Conservation (phyloP, 2,113 vertebrate genomes). For the Neolamprologus falcicula region DNA sequence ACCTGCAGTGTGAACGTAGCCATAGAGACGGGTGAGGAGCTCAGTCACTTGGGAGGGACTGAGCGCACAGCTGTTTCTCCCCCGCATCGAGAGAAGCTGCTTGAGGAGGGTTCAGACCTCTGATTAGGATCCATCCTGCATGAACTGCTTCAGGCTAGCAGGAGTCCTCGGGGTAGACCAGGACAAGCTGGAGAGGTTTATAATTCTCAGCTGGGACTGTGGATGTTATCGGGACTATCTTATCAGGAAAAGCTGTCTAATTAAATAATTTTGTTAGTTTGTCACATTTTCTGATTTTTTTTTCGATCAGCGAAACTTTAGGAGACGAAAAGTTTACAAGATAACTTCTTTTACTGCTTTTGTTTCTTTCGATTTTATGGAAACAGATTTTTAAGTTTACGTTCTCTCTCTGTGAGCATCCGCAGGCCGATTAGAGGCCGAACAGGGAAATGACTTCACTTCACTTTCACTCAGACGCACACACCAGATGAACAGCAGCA, state of each 20-base stretch:
- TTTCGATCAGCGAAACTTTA: accelerated
- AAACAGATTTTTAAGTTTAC: background rate
- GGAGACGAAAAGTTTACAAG: accelerated
- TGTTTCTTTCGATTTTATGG: accelerated
- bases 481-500: background rate
- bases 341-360: background rate
- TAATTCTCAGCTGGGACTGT: background rate
- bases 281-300: accelerated
- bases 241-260: background rate
- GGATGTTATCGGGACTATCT: accelerated
- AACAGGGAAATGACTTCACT: background rate
- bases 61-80: background rate
- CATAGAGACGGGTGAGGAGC: accelerated
- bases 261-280: background rate
- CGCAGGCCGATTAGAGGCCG: background rate
- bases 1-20: accelerated
- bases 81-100: background rate
- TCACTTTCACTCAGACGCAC: background rate
- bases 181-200: background rate
- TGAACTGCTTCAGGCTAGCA: background rate
- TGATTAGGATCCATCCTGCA: background rate
- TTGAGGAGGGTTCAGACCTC: background rate
- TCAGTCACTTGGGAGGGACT: background rate
- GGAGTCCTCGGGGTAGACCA: background rate
- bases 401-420: background rate